Percentiles rank a stretch among this genome's conserved stretches.
Evolutionary conservation across 2,113 vertebrate genomes (phyloP).

Genomic region (Coryphaenoides rupestris): DNA sequence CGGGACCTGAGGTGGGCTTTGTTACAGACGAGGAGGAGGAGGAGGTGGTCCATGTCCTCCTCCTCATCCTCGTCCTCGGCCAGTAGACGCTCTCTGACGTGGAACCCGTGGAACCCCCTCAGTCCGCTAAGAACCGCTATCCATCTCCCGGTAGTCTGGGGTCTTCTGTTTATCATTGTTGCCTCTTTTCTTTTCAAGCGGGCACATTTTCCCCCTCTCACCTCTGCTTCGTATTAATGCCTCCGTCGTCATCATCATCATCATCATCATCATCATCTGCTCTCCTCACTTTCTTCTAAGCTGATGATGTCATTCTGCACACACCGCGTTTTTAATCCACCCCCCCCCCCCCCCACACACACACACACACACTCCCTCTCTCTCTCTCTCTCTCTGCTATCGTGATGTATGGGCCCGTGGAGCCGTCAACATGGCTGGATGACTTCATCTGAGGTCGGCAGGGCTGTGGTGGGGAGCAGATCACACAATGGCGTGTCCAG

Average conservation of each 20-base stretch:
- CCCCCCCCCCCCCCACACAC: slow-evolving; percentile 31
- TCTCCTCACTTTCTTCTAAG: slow-evolving; percentile 38
- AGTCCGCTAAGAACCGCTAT: slow-evolving; percentile 39
- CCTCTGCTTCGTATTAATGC: not conserved
- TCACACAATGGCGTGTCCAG: slow-evolving; percentile 30
- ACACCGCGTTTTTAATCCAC: slow-evolving; percentile 55
- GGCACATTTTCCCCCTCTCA: not conserved
- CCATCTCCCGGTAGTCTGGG: not conserved
- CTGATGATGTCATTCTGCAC: slow-evolving; percentile 72
- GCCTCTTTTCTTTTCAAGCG: slow-evolving; percentile 27
- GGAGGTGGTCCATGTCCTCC: slow-evolving; percentile 37
- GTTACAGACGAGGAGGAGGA: too few species aligned
- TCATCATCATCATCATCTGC: slow-evolving; percentile 22
- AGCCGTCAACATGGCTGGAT: slow-evolving; percentile 53
- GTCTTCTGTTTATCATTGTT: slow-evolving; percentile 4
- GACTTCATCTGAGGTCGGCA: slow-evolving; percentile 65
- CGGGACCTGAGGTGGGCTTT: slow-evolving; percentile 30
- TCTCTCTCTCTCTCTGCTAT: slow-evolving; percentile 37
- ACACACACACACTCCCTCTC: slow-evolving; percentile 27
- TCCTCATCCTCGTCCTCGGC: slow-evolving; percentile 39
- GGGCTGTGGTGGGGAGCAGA: slow-evolving; percentile 17
- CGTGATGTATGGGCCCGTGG: slow-evolving; percentile 45
- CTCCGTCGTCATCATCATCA: slow-evolving; percentile 20
- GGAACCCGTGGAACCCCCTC: slow-evolving; percentile 17
- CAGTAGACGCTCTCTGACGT: slow-evolving; percentile 39